phyloP scores from a whole-genome alignment of 1,140 invertebrate species.

The Eueides isabella region DNA sequence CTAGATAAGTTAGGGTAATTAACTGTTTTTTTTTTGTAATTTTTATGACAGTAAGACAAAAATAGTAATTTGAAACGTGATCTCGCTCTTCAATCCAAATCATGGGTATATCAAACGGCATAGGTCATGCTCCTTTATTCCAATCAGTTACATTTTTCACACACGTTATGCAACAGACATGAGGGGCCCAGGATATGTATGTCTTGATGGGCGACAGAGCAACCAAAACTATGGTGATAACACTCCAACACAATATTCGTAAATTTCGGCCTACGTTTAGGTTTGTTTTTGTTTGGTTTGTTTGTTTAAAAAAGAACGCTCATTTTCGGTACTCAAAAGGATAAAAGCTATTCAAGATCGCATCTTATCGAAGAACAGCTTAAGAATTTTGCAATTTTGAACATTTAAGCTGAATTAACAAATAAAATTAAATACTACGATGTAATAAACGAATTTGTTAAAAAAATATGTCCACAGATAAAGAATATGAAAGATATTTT shows the following conservation, averaged over 20 bases:
- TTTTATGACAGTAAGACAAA: conserved; percentile 44
- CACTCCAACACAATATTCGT: conserved; percentile 21
- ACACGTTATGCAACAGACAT: conserved; percentile 40
- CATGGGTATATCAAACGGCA: conserved; percentile 42
- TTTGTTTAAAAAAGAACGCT: no score
- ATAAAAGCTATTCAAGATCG: no score
- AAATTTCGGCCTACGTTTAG: conserved; percentile 16
- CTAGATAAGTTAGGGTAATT: conserved; percentile 29
- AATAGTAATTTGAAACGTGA: conserved; percentile 46
- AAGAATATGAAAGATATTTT: no score
- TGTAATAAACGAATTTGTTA: no score
- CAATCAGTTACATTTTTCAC: conserved; percentile 23
- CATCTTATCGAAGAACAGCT: no score
- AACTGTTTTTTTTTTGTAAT: conserved; percentile 39
- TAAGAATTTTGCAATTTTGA: no score
- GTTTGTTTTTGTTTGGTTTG: no score
- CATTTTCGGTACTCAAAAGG: no score
- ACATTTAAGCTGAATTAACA: no score
- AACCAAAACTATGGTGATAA: conserved; percentile 40
- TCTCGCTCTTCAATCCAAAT: conserved; percentile 45
- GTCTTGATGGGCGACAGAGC: conserved; percentile 39
- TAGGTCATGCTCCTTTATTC: conserved; percentile 12
- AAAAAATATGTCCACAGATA: no score
- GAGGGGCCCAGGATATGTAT: conserved; percentile 43
- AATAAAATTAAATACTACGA: no score